A percentile compares a stretch with the other conserved stretches of the same genome.
Evolutionary conservation across 1,140 invertebrate species (phyloP).

Genomic region (Octopus sinensis): DNA sequence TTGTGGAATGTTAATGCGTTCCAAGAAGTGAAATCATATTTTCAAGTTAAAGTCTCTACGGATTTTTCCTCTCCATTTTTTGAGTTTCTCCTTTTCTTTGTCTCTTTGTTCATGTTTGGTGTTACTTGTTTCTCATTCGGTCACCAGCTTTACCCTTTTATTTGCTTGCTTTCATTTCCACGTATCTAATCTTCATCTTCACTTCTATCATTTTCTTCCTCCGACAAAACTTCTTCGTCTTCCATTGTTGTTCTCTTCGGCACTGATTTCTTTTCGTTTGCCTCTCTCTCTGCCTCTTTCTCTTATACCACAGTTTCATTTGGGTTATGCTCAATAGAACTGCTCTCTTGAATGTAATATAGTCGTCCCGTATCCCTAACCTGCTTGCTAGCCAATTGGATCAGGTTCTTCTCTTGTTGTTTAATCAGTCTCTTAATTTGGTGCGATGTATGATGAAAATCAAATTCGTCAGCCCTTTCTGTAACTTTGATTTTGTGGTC

Average conservation of each 20-base stretch:
- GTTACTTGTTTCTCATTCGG: neutral
- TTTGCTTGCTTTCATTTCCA: neutral
- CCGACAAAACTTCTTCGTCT: slow-evolving; percentile 5
- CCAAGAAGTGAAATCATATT: neutral
- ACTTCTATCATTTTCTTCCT: neutral
- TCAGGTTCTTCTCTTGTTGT: slow-evolving; percentile 42
- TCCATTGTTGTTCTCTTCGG: neutral
- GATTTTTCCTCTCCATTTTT: neutral
- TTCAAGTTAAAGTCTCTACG: neutral
- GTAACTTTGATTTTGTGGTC: slow-evolving; percentile 45
- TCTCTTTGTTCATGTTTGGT: neutral
- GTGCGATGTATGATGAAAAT: slow-evolving; percentile 39
- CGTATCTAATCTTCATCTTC: neutral
- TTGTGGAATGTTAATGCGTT: neutral
- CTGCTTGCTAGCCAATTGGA: slow-evolving; percentile 42
- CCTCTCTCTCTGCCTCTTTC: slow-evolving; percentile 17
- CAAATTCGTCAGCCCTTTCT: slow-evolving; percentile 41
- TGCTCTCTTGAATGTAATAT: slow-evolving; percentile 47
- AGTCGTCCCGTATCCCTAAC: slow-evolving; percentile 48
- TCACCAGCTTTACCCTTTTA: neutral
- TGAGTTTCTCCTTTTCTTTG: neutral
- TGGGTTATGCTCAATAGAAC: slow-evolving; percentile 36
- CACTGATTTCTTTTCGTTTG: slow-evolving; percentile 4
- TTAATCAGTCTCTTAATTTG: slow-evolving; percentile 43
- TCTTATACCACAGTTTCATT: slow-evolving; percentile 42